Evolutionary conservation across 2,113 vertebrate genomes (phyloP).

Genomic region (Pseudois nayaur): DNA sequence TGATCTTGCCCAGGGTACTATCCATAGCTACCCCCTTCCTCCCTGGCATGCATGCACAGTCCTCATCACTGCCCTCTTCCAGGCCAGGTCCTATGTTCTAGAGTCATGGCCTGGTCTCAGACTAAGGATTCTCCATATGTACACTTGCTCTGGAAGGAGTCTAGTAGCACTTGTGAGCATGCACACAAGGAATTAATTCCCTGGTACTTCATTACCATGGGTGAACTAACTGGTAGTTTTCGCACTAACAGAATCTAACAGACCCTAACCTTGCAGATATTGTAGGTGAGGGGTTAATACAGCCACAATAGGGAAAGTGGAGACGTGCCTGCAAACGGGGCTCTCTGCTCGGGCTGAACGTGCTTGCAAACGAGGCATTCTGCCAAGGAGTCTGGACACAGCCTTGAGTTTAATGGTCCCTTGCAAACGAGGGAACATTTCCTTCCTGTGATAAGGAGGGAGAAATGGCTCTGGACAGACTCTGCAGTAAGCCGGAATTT

Average conservation of each 20-base stretch:
- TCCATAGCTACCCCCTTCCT: neutral
- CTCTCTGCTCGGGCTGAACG: too few relatives aligned
- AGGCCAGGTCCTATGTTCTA: neutral
- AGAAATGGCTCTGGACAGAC: too few relatives aligned
- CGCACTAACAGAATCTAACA: neutral
- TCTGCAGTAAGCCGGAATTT: too few relatives aligned
- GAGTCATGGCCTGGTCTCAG: neutral
- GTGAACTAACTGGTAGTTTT: neutral
- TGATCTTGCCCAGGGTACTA: neutral
- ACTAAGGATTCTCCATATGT: neutral
- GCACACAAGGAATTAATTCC: neutral
- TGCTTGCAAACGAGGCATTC: too few relatives aligned
- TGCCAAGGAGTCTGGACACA: too few relatives aligned
- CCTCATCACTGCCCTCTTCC: neutral
- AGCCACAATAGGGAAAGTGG: too few relatives aligned
- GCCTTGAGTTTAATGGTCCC: too few relatives aligned
- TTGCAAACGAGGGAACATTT: too few relatives aligned
- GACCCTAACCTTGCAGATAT: neutral
- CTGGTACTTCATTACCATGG: neutral
- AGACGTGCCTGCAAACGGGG: too few relatives aligned
- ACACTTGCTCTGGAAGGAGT: neutral
- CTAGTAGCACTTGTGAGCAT: neutral
- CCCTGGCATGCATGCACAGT: neutral
- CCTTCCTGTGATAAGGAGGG: too few relatives aligned
- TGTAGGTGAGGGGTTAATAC: neutral